Conservation (phyloP, 1,140 invertebrate species). For the Sitobion miscanthi region DNA sequence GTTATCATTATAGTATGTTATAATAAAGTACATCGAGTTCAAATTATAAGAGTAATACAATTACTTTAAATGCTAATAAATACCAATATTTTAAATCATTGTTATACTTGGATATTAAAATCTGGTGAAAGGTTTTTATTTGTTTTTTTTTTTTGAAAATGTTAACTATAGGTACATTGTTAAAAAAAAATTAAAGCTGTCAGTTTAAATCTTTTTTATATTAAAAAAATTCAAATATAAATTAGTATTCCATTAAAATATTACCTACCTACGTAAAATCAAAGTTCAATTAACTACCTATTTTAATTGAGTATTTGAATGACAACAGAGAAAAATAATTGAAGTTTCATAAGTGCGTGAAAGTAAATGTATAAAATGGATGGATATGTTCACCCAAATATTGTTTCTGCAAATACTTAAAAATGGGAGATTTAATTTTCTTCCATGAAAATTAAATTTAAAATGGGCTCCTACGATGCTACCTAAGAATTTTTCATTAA, state of each 20-base stretch:
- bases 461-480: too few species aligned
- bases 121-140: neutral
- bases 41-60: neutral
- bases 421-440: too few species aligned
- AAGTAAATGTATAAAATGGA: neutral
- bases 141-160: neutral
- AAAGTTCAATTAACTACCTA: neutral
- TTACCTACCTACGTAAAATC: neutral
- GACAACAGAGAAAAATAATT: neutral
- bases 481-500: too few species aligned
- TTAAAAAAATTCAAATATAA: neutral
- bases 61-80: neutral
- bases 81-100: neutral
- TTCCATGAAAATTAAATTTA: too few species aligned
- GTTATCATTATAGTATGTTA: neutral
- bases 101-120: neutral
- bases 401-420: too few species aligned
- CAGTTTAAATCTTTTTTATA: neutral
- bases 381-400: too few species aligned
- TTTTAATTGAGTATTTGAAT: neutral
- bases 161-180: neutral
- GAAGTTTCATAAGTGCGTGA: neutral
- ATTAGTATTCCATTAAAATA: neutral
- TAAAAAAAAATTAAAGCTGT: neutral
- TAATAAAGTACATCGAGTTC: neutral